These are phyloP conservation scores for Etia nguti DNA, from an alignment of 2,113 vertebrate species.

Conservation along the genomic window DNA sequence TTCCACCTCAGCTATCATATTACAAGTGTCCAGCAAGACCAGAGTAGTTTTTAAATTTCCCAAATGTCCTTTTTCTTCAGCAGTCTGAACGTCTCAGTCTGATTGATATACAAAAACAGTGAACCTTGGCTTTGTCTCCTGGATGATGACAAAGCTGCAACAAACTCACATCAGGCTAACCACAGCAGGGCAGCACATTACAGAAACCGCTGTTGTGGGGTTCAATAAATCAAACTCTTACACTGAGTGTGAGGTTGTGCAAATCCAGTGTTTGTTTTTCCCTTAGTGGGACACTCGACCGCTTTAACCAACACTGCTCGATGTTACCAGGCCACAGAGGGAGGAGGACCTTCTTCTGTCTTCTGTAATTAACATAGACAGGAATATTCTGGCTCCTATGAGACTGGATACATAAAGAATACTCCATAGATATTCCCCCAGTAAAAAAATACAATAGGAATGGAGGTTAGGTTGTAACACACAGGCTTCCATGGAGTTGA, in stretches of 20 bases:
- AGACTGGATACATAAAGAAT: background rate
- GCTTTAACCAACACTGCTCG: background rate
- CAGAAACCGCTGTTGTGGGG: background rate
- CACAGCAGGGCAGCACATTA: conserved; percentile 9
- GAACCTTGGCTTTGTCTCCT: background rate
- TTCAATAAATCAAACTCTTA: conserved; percentile 3
- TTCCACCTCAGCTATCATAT: background rate
- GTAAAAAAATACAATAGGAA: background rate
- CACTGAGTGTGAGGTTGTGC: background rate
- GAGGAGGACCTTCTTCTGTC: background rate
- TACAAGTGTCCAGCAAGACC: background rate
- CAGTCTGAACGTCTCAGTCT: background rate
- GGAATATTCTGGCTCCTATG: conserved; percentile 22
- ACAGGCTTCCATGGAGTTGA: background rate
- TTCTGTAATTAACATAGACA: conserved; percentile 25
- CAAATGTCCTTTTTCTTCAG: background rate
- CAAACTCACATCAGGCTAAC: background rate
- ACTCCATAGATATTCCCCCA: background rate
- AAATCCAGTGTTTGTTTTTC: conserved; percentile 31
- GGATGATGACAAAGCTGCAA: background rate
- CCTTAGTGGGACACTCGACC: background rate
- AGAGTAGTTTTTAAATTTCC: background rate
- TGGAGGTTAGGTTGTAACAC: background rate
- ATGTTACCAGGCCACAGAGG: background rate
- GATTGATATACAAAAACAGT: background rate